Evolutionary conservation across 2,888 invertebrate genomes (phyloP).

Genomic region (Drosophila mettleri): DNA sequence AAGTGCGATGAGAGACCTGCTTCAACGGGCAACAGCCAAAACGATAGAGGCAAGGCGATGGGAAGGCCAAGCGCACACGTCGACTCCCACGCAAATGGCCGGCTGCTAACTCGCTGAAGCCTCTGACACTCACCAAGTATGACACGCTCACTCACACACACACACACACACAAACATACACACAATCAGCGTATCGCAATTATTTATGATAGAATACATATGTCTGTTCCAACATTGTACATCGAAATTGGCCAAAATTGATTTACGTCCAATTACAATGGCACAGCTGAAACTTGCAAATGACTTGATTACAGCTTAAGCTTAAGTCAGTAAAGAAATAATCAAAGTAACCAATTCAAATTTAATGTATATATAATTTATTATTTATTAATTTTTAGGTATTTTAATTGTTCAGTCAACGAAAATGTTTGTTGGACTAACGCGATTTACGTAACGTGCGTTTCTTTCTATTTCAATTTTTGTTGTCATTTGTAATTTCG

Average conservation of each 20-base stretch:
- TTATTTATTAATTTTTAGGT: background rate
- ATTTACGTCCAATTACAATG: constrained; percentile 28
- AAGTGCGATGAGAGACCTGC: constrained; percentile 66
- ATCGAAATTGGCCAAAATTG: constrained; percentile 33
- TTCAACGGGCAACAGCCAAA: constrained; percentile 41
- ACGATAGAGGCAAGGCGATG: constrained; percentile 26
- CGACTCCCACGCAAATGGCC: constrained; percentile 40
- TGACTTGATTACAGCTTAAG: too few species aligned
- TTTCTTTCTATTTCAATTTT: constrained; percentile 12
- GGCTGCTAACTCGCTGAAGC: constrained; percentile 3
- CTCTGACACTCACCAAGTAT: constrained; percentile 14
- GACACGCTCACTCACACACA: constrained; percentile 29
- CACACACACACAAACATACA: background rate
- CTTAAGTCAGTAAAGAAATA: background rate
- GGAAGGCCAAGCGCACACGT: constrained; percentile 47
- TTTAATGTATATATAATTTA: background rate
- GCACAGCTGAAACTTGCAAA: background rate
- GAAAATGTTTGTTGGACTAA: background rate
- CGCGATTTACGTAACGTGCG: background rate
- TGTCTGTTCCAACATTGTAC: constrained; percentile 39
- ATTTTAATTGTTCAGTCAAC: background rate
- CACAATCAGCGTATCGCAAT: constrained; percentile 66
- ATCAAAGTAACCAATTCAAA: background rate
- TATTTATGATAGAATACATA: constrained; percentile 64
- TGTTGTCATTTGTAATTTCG: constrained; percentile 18